Evolutionary conservation across 2,888 invertebrate genomes (phyloP).

Genomic region (Tetropium fuscum): DNA sequence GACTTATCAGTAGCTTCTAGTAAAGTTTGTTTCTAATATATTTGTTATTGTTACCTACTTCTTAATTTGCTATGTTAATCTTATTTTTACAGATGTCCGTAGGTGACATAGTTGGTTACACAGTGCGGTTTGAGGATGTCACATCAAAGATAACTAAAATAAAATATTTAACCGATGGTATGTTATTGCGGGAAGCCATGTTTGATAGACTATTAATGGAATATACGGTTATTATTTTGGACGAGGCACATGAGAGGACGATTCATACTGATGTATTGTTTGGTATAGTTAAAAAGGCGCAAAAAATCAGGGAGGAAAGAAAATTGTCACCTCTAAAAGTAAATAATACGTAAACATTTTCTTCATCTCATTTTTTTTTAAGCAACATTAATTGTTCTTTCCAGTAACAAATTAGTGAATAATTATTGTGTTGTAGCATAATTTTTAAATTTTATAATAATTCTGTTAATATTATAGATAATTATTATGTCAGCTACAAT

Average conservation of each 20-base stretch:
- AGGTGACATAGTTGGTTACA: constrained; percentile 71
- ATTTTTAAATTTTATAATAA: too few species aligned
- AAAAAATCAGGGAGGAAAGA: constrained; percentile 75
- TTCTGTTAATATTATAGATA: constrained; percentile 68
- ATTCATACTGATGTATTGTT: constrained; percentile 94
- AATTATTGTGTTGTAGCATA: too few species aligned
- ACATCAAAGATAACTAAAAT: constrained; percentile 85
- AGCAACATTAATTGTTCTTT: too few species aligned
- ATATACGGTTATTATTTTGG: constrained; percentile 88
- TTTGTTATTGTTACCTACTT: not conserved
- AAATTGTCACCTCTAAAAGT: constrained; percentile 77
- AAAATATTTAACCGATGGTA: constrained; percentile 95
- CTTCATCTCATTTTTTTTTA: too few species aligned
- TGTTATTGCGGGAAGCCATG: constrained; percentile 92
- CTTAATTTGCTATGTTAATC: not conserved
- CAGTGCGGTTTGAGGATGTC: constrained; percentile 92
- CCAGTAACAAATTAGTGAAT: too few species aligned
- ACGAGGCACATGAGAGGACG: constrained; percentile 96
- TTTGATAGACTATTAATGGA: constrained; percentile 78
- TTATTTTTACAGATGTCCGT: constrained; percentile 52
- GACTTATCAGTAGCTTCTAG: not conserved
- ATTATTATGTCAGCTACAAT: constrained; percentile 96
- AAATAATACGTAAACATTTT: too few species aligned
- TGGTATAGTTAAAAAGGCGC: constrained; percentile 91
- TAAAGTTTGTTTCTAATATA: constrained; percentile 13